phyloP scores from a whole-genome alignment of 2,113 vertebrate genomes.

The Procavia capensis region DNA sequence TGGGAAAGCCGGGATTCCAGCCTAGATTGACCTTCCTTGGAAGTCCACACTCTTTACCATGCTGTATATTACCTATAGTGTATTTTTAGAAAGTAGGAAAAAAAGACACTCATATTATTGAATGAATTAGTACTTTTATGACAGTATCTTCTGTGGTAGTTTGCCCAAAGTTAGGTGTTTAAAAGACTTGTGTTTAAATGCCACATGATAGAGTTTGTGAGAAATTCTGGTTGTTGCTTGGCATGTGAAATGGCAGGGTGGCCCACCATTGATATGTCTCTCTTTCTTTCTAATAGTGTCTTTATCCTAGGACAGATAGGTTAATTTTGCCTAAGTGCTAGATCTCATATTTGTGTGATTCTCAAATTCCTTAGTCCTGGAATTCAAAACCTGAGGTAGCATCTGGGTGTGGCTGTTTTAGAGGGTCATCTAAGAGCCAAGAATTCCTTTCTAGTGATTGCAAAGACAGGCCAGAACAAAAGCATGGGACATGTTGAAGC shows the following conservation, averaged over 20 bases:
- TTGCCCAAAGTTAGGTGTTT: background rate
- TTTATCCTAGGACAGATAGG: constrained; percentile 33
- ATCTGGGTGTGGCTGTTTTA: background rate
- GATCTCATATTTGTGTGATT: background rate
- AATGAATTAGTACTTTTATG: background rate
- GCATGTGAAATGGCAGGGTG: background rate
- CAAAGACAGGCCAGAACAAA: background rate
- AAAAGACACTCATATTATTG: background rate
- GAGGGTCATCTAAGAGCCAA: background rate
- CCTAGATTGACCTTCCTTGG: background rate
- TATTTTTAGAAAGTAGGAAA: constrained; percentile 1
- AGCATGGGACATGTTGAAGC: background rate
- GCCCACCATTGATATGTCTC: background rate
- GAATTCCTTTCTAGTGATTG: background rate
- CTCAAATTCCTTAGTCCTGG: constrained; percentile 7
- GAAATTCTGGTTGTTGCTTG: background rate
- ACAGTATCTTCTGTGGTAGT: background rate
- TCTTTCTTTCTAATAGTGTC: constrained; percentile 28
- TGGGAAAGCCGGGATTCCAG: background rate
- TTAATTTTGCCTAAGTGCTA: constrained; percentile 44
- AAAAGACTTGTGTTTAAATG: background rate
- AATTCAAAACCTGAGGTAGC: background rate
- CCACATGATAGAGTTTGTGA: background rate
- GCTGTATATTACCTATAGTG: background rate
- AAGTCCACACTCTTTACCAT: background rate